phyloP scores from a whole-genome alignment of 2,113 vertebrate genomes.

The Rutilus rutilus region DNA sequence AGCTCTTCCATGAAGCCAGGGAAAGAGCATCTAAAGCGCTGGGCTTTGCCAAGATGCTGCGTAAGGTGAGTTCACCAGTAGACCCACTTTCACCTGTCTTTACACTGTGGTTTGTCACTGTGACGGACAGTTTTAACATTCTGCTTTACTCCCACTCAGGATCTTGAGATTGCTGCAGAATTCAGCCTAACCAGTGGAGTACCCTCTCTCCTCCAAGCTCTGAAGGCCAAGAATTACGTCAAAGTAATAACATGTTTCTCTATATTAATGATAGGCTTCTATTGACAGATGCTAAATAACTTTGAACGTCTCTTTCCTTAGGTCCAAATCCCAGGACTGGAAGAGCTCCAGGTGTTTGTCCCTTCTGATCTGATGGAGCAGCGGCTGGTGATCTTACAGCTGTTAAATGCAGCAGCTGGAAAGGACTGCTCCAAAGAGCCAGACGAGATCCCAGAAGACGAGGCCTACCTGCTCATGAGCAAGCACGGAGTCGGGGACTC shows the following conservation, averaged over 20 bases:
- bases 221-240: conserved; percentile 85
- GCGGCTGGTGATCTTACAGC: conserved; percentile 86
- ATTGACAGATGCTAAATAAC: background rate
- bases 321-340: conserved; percentile 86
- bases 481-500: conserved; percentile 79
- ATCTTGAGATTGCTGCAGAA: conserved; percentile 95
- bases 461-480: conserved; percentile 90
- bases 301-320: background rate
- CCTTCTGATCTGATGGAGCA: conserved; percentile 79
- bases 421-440: conserved; percentile 95
- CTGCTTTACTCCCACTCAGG: conserved; percentile 72
- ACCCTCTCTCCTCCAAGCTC: conserved; percentile 80
- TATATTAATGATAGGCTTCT: background rate
- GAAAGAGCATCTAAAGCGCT: conserved; percentile 96
- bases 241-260: conserved; percentile 77
- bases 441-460: conserved; percentile 83
- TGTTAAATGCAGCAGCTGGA: conserved; percentile 91
- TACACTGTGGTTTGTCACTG: background rate
- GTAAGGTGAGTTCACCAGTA: conserved; percentile 81
- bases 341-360: conserved; percentile 91
- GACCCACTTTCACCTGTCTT: background rate
- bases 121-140: background rate
- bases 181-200: conserved; percentile 88
- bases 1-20: conserved; percentile 96
- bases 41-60: conserved; percentile 97